phyloP scores from a whole-genome alignment of 2,113 vertebrate species.

The Triplophysa tibetana region DNA sequence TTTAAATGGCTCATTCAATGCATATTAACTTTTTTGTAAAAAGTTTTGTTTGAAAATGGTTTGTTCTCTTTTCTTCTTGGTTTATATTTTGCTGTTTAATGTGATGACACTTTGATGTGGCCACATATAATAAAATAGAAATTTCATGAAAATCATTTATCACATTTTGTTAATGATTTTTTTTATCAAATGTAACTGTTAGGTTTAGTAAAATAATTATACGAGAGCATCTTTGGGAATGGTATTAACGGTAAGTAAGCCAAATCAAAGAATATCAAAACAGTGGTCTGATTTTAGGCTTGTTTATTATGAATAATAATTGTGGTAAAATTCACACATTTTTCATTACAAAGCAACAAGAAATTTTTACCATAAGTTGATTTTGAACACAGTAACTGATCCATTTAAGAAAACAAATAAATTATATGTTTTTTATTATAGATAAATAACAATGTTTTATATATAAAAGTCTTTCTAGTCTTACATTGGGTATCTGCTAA shows the following conservation, averaged over 20 bases:
- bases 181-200: too few species aligned
- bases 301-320: slow-evolving; percentile 33
- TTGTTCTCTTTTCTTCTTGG: too few species aligned
- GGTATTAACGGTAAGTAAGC: not conserved
- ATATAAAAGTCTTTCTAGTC: slow-evolving; percentile 64
- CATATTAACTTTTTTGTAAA: too few species aligned
- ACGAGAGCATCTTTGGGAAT: not conserved
- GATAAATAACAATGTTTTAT: slow-evolving; percentile 76
- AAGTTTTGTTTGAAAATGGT: too few species aligned
- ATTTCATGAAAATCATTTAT: too few species aligned
- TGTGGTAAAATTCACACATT: slow-evolving; percentile 22
- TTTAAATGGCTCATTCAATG: too few species aligned
- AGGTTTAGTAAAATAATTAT: not conserved
- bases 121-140: too few species aligned
- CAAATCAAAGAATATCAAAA: not conserved
- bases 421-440: slow-evolving; percentile 74
- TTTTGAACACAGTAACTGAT: slow-evolving; percentile 55
- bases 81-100: too few species aligned
- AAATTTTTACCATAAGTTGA: slow-evolving; percentile 55
- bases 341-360: slow-evolving; percentile 34
- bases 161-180: too few species aligned
- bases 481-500: slow-evolving; percentile 62
- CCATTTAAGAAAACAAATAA: slow-evolving; percentile 72
- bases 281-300: not conserved
- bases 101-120: too few species aligned